Evolutionary conservation across 1,140 invertebrate genomes (phyloP).

Genomic region (Plutomurus gul): DNA sequence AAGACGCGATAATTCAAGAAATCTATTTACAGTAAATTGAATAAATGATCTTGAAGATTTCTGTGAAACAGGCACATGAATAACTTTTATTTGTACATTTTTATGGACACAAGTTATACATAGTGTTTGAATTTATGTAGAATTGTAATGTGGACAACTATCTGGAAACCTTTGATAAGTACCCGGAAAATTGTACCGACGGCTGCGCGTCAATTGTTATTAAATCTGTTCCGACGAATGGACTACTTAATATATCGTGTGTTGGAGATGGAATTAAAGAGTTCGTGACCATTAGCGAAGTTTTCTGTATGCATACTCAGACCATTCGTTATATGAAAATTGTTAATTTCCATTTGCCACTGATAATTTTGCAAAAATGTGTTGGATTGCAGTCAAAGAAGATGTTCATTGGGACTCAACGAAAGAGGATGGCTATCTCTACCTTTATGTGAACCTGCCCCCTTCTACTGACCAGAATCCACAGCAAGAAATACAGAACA

Average conservation of each 20-base stretch:
- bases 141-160: background rate
- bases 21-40: background rate
- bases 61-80: too few relatives aligned
- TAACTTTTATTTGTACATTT: too few relatives aligned
- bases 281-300: background rate
- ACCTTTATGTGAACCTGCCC: constrained; percentile 3
- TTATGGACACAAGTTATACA: too few relatives aligned
- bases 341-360: too few relatives aligned
- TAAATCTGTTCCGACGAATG: constrained; percentile 4
- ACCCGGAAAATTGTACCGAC: background rate
- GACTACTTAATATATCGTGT: constrained; percentile 36
- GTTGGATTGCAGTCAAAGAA: constrained; percentile 36
- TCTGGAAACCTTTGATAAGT: background rate
- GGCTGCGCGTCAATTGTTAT: background rate
- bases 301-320: constrained; percentile 34
- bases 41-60: too few relatives aligned
- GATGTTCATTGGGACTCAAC: constrained; percentile 30
- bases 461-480: constrained; percentile 28
- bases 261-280: constrained; percentile 33
- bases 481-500: constrained; percentile 25
- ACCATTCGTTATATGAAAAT: background rate
- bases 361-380: too few relatives aligned
- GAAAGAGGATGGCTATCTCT: constrained; percentile 12
- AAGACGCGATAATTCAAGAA: background rate
- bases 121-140: background rate